Evolutionary conservation across 1,140 invertebrate species (phyloP), one percentile per base, ranked within the genome.

Genomic region (Scaptodrosophila lebanonensis): DNA sequence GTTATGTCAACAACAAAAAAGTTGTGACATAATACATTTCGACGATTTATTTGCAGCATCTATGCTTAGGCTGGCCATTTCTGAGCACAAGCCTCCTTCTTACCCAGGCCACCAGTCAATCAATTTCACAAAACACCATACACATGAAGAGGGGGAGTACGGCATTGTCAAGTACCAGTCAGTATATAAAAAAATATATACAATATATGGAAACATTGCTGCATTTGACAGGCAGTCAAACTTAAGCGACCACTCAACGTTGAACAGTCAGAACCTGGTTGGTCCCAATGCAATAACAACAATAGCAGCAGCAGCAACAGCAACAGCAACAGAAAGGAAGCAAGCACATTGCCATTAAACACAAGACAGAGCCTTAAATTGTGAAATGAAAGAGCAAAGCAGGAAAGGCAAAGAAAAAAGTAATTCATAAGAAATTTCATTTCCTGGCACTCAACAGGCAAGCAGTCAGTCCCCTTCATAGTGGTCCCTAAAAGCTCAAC

Each of bases 201-300:
- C 79, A 79, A 77, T 77, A 79, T 79, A 61, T 82, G 54, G 82
- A 82, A 82, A 82, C 73, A 82, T 79, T 79, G 45, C 64, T 79
- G 75, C 69, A 51, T 79, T 79, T 79, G 73, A 79, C 75, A 79
- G 82, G 75, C 75, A 61, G 75, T 79, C 73, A 79, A 79, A 82
- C 50, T 69, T 69, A 77, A 79, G 75, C 68, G 73, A 48, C 51
- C 68, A 71, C 68, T 77, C 59, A 54, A 72, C 72, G 40, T 51
- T 13, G 45, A 20, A 48, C 20, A 35, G 30, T 49, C 35, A 32
- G 27, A 50, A 42, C 25, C 44, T 13, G 29, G 22, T 27, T 30
- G 42, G n/a, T n/a, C n/a, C n/a, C n/a, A n/a, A n/a, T n/a, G n/a
- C n/a, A n/a, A n/a, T n/a, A n/a, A n/a, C n/a, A n/a, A n/a, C 54